Base-by-base conservation (phyloP, 2,888 invertebrate species). In the Drosophila rubida region DNA sequence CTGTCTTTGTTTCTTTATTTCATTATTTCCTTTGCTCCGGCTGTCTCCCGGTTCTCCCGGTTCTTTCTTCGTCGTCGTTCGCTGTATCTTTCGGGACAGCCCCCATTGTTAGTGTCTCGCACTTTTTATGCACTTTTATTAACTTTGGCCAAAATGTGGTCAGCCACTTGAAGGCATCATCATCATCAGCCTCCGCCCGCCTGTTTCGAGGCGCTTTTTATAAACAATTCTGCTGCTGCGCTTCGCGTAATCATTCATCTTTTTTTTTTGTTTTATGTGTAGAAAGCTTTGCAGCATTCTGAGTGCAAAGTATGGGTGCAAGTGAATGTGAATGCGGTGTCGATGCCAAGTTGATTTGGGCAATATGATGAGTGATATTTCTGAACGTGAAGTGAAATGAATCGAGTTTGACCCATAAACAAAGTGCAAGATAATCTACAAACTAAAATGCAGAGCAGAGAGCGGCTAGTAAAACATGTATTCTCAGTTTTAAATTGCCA, bases 141-240 rank as follows among this genome's bases (percentile, higher is more conserved):
- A 88, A 75, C 88, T 86, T 85, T 86, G 82, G 86, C 72, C 77
- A 81, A 87, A 87, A 71, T 82, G 86, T 69, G 82, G 79, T 63
- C 64, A 67, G 87, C 88, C 84, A 86, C 88, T 86, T 79, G 83
- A 84, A 73, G 82, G 67, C 85, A 79, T 87, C 88, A 84, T 87
- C 88, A 84, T 65, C 76, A 63, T 50, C 62, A 42, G 41, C 70
- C 60, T 68, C 64, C 39, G 13, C 54, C 44, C 41, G 39, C 25
- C 13, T 13, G 13, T 37, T 69, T 53, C 35, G 23, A 7, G 39
- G 39, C 48, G 46, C 42, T 16, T 59, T 45, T 11, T 39, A 51
- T 87, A 89, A 87, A 86, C 85, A 86, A 85, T 75, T 69, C 66
- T 45, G 9, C 7, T 48, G 32, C 25, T 55, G 55, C 74, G 64